phyloP scores from a whole-genome alignment of 1,140 invertebrate genomes.

The Heliconius himera region DNA sequence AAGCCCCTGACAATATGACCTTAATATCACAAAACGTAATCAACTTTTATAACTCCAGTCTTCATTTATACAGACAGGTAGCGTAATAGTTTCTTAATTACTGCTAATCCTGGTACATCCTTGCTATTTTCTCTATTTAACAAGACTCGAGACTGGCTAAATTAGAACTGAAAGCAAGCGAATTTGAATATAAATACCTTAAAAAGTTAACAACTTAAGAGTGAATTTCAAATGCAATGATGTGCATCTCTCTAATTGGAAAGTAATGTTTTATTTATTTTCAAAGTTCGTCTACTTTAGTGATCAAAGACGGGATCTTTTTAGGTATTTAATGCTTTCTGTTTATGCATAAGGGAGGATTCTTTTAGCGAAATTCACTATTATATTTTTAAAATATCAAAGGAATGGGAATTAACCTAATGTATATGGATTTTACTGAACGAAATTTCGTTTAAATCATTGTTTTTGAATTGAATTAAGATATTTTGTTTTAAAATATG shows the following conservation, averaged over 20 bases:
- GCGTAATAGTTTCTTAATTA: constrained; percentile 66
- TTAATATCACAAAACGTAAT: constrained; percentile 19
- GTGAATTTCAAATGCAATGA: constrained; percentile 28
- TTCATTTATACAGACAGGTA: constrained; percentile 29
- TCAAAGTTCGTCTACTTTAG: constrained; percentile 16
- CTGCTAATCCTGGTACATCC: constrained; percentile 58
- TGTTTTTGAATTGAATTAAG: not conserved
- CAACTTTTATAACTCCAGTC: constrained; percentile 17
- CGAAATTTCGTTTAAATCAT: not conserved
- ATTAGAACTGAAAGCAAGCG: constrained; percentile 40
- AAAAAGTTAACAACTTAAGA: constrained; percentile 21
- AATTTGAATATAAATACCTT: constrained; percentile 33
- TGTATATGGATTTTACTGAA: not conserved
- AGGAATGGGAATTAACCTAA: not conserved
- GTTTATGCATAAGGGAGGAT: not conserved
- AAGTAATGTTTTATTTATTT: constrained; percentile 30
- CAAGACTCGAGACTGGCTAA: constrained; percentile 46
- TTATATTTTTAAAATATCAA: not conserved
- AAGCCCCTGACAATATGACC: too few relatives aligned
- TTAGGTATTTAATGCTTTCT: not conserved
- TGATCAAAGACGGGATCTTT: constrained; percentile 26
- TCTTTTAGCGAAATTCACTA: not conserved
- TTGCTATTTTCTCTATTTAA: constrained; percentile 60
- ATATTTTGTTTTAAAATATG: too few relatives aligned
- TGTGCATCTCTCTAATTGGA: constrained; percentile 30